phyloP scores from a whole-genome alignment of 2,797 vertebrate species.

The Lates japonicus region DNA sequence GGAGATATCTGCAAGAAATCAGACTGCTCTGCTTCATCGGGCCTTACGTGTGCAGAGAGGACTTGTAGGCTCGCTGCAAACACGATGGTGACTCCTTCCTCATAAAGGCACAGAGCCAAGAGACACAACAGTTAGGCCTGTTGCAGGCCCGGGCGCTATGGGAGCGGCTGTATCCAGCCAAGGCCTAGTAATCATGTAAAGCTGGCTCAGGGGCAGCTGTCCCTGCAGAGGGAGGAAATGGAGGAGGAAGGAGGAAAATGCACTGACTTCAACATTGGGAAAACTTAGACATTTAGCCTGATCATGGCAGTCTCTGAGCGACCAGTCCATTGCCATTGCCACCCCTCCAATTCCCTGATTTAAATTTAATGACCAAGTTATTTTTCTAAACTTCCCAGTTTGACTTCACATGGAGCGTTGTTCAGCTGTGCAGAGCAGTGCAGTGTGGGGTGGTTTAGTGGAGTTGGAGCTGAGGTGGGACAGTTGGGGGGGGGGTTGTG shows the following conservation, averaged over 20 bases:
- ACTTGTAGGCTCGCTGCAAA: slow-evolving; percentile 64
- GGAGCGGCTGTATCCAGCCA: slow-evolving; percentile 68
- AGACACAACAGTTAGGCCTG: slow-evolving; percentile 53
- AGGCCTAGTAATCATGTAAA: slow-evolving; percentile 77
- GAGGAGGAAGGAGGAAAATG: slow-evolving; percentile 76
- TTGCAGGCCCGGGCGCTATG: slow-evolving; percentile 63
- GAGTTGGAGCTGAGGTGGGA: background rate
- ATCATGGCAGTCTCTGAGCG: too few relatives aligned
- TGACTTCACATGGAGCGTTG: slow-evolving; percentile 50
- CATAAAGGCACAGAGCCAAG: slow-evolving; percentile 56
- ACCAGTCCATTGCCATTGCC: slow-evolving; percentile 2
- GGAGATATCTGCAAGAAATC: slow-evolving; percentile 76
- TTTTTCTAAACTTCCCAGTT: slow-evolving; percentile 71
- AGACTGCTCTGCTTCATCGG: slow-evolving; percentile 54
- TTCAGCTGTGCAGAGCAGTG: slow-evolving; percentile 34
- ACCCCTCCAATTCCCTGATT: slow-evolving; percentile 56
- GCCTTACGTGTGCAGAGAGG: slow-evolving; percentile 66
- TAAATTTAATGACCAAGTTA: slow-evolving; percentile 66
- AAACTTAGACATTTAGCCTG: slow-evolving; percentile 81
- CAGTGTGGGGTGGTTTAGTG: slow-evolving; percentile 28
- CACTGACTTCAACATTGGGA: slow-evolving; percentile 82
- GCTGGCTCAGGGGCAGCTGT: slow-evolving; percentile 77
- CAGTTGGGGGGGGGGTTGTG: background rate
- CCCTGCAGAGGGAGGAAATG: slow-evolving; percentile 61
- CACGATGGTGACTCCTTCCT: slow-evolving; percentile 53